A percentile compares a stretch with the other conserved stretches of the same genome.
phyloP scores from a whole-genome alignment of 2,797 vertebrate species.

The Thripadectes ignobilis region DNA sequence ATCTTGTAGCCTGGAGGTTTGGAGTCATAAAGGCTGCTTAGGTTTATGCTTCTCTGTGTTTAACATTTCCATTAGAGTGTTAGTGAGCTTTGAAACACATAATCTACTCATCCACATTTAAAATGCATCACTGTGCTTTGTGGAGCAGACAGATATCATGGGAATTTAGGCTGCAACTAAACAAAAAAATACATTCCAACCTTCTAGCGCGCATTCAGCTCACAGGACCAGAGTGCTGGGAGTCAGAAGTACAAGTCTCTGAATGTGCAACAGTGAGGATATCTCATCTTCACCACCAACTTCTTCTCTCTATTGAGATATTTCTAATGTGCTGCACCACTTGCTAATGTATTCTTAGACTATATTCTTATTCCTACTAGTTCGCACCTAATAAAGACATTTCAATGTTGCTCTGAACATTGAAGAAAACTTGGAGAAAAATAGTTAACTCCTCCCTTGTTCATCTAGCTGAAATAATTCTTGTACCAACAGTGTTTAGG shows the following conservation, averaged over 20 bases:
- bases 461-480: neutral
- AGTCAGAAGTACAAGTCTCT: neutral
- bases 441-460: neutral
- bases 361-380: neutral
- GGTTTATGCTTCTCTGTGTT: neutral
- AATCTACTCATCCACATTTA: rapidly evolving
- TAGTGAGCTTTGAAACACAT: neutral
- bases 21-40: neutral
- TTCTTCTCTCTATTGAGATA: rapidly evolving
- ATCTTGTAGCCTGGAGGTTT: neutral
- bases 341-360: neutral
- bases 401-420: neutral
- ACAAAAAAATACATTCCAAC: neutral
- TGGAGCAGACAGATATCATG: neutral
- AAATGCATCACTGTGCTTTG: neutral
- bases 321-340: neutral
- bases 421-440: neutral
- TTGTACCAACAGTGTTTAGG: neutral
- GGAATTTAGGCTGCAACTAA: neutral
- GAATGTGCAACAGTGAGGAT: neutral
- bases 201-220: neutral
- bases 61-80: neutral
- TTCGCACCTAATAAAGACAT: neutral
- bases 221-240: neutral
- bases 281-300: neutral